These are phyloP conservation scores for Microchirus variegatus DNA, from an alignment of 2,797 vertebrate species.

Conservation along the genomic window DNA sequence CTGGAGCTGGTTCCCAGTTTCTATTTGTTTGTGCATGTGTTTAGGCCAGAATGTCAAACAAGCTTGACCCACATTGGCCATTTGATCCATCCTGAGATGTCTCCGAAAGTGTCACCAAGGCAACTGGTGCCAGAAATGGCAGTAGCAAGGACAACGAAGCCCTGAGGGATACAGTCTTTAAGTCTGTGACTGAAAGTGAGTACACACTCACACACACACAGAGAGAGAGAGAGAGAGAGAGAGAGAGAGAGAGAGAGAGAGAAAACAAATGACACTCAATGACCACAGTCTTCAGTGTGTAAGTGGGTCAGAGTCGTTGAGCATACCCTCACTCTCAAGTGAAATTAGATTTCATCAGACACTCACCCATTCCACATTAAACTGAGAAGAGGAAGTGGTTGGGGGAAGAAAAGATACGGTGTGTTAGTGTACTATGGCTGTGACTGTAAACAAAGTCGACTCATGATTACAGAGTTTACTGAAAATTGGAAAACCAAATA, in stretches of 20 bases:
- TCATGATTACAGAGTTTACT: background rate
- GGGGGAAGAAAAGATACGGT: constrained; percentile 21
- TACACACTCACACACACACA: constrained; percentile 9
- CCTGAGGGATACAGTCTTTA: constrained; percentile 55
- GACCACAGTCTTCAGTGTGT: constrained; percentile 8
- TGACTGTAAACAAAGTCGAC: constrained; percentile 9
- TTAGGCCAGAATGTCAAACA: constrained; percentile 30
- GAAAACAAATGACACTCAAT: background rate
- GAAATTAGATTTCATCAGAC: background rate
- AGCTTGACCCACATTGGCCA: constrained; percentile 62
- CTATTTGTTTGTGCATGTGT: constrained; percentile 5
- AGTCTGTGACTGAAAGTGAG: constrained; percentile 49
- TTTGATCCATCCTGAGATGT: constrained; percentile 37
- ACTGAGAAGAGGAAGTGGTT: constrained; percentile 56
- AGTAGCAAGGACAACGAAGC: constrained; percentile 48
- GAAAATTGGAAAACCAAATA: background rate
- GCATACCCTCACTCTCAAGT: background rate
- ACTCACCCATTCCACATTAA: constrained; percentile 5
- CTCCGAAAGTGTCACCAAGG: constrained; percentile 63
- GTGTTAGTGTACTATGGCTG: no score
- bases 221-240: no score
- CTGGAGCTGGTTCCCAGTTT: constrained; percentile 2
- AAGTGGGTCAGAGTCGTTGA: background rate
- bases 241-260: constrained; percentile 18
- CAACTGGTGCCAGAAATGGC: constrained; percentile 59